Percentiles rank a stretch among this genome's conserved stretches.
Evolutionary conservation across 2,797 vertebrate species (phyloP).

Genomic region (Ctenochaetus hawaiiensis): DNA sequence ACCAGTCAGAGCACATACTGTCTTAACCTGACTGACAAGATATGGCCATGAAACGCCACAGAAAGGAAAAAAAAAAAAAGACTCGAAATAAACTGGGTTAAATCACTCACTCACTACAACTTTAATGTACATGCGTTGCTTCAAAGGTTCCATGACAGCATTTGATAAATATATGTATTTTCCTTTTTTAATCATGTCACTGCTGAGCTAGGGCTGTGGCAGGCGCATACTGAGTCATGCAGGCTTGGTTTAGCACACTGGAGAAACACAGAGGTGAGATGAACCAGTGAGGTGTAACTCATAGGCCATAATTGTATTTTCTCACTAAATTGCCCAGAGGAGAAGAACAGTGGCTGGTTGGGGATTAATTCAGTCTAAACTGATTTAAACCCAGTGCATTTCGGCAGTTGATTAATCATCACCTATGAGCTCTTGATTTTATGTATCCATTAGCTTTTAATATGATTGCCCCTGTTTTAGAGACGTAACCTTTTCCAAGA

Average conservation of each 20-base stretch:
- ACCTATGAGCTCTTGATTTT: slow-evolving; percentile 85
- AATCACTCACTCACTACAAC: slow-evolving; percentile 24
- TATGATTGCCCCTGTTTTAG: slow-evolving; percentile 83
- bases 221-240: slow-evolving; percentile 54
- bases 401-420: slow-evolving; percentile 86
- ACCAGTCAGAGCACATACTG: slow-evolving; percentile 5
- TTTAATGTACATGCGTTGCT: slow-evolving; percentile 26
- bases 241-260: slow-evolving; percentile 49
- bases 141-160: slow-evolving; percentile 28
- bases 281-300: slow-evolving; percentile 83
- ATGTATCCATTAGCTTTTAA: slow-evolving; percentile 86
- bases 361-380: slow-evolving; percentile 86
- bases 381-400: slow-evolving; percentile 83
- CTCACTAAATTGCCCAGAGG: slow-evolving; percentile 85
- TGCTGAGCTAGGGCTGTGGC: slow-evolving; percentile 31
- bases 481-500: slow-evolving; percentile 81
- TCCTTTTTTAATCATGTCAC: slow-evolving; percentile 49
- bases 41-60: slow-evolving; percentile 43
- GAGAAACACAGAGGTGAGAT: slow-evolving; percentile 70
- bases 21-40: slow-evolving; percentile 41
- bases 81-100: slow-evolving; percentile 38
- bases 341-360: slow-evolving; percentile 75
- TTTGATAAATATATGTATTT: slow-evolving; percentile 30
- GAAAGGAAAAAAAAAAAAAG: slow-evolving; percentile 4
- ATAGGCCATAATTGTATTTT: slow-evolving; percentile 86